These are phyloP conservation scores for Melospiza melodia DNA, from an alignment of 2,113 vertebrate species.

Conservation along the genomic window DNA sequence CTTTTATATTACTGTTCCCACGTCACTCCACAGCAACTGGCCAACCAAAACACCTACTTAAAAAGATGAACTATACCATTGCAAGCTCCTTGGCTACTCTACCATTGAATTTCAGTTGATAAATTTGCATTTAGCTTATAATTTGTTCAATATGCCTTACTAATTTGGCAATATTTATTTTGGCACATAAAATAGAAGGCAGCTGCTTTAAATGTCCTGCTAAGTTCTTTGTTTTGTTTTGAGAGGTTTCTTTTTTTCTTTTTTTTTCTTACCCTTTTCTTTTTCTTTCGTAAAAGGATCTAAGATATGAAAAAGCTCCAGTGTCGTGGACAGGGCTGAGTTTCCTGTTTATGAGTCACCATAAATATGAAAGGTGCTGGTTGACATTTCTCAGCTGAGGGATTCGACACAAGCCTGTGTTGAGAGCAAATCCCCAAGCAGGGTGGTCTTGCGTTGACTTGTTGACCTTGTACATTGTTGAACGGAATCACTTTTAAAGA, in stretches of 20 bases:
- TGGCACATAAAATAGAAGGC: constrained; percentile 74
- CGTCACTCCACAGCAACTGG: constrained; percentile 66
- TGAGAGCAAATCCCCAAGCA: constrained; percentile 74
- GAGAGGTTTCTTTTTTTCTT: neutral
- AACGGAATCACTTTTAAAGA: constrained; percentile 76
- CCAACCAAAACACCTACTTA: constrained; percentile 81
- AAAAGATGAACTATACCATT: constrained; percentile 65
- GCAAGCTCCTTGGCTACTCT: constrained; percentile 67
- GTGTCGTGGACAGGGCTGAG: constrained; percentile 73
- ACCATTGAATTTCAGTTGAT: constrained; percentile 75
- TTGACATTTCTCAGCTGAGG: constrained; percentile 86
- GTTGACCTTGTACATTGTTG: constrained; percentile 76
- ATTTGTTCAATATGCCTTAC: constrained; percentile 82
- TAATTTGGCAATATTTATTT: constrained; percentile 84
- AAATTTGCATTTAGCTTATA: constrained; percentile 84
- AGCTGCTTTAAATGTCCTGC: constrained; percentile 77
- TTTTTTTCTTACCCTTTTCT: neutral
- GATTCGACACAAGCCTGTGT: constrained; percentile 70
- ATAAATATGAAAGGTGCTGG: constrained; percentile 86
- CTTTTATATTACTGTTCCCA: constrained; percentile 74
- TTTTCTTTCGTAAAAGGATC: constrained; percentile 71
- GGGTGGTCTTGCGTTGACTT: constrained; percentile 82
- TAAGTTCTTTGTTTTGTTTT: constrained; percentile 66
- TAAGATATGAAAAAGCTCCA: constrained; percentile 78
- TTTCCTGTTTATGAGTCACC: constrained; percentile 87